Evolutionary conservation across 2,113 vertebrate genomes (phyloP), one percentile per base, ranked within the genome.

Genomic region (Nothobranchius furzeri): DNA sequence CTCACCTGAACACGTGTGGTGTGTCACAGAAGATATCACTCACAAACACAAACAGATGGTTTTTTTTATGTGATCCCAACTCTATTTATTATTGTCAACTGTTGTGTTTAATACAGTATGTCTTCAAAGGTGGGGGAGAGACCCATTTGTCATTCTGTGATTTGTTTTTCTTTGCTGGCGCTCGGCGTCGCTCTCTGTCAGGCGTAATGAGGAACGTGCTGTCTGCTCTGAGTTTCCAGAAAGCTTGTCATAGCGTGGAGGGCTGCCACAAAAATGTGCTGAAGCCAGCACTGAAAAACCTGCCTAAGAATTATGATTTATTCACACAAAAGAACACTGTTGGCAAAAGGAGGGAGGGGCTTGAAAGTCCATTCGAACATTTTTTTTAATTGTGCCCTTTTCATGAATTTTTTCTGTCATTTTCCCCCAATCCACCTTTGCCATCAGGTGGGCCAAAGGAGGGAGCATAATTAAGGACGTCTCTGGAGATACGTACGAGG

Each of bases 391-490:
- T 20, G 20, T 20, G 20, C 62, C 56, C 9, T 75, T 73, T 61
- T 66, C 35, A 36, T 60, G 80, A 58, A 17, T 46, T 62, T 57
- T 30, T 54, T 63, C 60, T 45, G 24, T 20, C 71, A 35, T 64
- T 37, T 53, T 67, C 25, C 63, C 49, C 1, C n/a, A 15, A 73
- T 69, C 59, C 62, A 48, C 51, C 77, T 17, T 45, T 48, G 53
- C 76, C 68, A 66, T 70, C 84, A 99, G 98, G 91, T 99, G 98
- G 98, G 98, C 98, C 0, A 99, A 99, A 87, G 94, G 95, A 51
- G 96, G 97, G 48, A 95, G 94, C 45, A 86, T 96, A 42, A 96
- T 99, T 85, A 97, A 95, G 77, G 97, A 98, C 68, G 94, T 96
- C 0, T 95, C 94, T 0, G 95, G 96, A 4, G 96, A 99, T 85